These are phyloP conservation scores for Lagorchestes hirsutus DNA, from an alignment of 2,797 vertebrate species.

Conservation along the genomic window DNA sequence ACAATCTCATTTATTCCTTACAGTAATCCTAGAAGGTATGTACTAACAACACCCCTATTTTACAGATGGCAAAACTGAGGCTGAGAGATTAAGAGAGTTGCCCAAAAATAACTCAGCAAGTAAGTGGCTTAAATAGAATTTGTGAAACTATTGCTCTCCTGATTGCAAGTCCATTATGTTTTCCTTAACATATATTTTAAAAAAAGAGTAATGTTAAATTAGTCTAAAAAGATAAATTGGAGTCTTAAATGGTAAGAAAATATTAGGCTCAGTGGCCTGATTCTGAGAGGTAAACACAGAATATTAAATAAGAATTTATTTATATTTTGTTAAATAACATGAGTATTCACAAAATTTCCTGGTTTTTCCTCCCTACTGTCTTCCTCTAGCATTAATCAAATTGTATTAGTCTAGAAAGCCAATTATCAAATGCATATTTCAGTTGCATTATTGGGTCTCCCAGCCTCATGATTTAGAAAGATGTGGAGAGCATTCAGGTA, in stretches of 20 bases:
- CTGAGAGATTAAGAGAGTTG: too few species aligned
- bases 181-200: too few species aligned
- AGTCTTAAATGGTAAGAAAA: not conserved
- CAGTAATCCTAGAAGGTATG: too few species aligned
- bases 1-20: too few species aligned
- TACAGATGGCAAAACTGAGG: too few species aligned
- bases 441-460: not conserved
- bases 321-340: not conserved
- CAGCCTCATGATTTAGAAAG: not conserved
- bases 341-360: not conserved
- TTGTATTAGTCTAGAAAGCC: not conserved
- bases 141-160: too few species aligned
- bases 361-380: not conserved
- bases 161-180: too few species aligned
- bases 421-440: not conserved
- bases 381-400: not conserved
- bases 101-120: too few species aligned
- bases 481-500: not conserved
- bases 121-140: too few species aligned
- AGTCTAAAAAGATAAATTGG: too few species aligned
- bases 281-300: not conserved
- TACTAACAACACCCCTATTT: too few species aligned
- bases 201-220: too few species aligned
- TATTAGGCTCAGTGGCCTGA: not conserved
- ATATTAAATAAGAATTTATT: not conserved